phyloP scores from a whole-genome alignment of 2,888 invertebrate genomes.

The Erpobdella octoculata region DNA sequence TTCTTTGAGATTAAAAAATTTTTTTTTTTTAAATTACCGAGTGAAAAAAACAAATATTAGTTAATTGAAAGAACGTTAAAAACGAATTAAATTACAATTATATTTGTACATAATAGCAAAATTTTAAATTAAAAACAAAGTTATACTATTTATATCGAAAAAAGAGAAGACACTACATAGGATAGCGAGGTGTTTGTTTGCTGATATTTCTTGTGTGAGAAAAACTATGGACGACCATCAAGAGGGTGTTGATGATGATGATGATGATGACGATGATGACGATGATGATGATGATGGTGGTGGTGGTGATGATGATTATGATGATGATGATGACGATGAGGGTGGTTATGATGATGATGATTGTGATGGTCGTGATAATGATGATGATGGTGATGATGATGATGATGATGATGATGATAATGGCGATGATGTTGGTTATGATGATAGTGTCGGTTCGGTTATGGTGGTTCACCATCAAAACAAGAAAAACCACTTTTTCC shows the following conservation, averaged over 20 bases:
- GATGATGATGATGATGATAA: conserved; percentile 22
- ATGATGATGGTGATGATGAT: conserved; percentile 27
- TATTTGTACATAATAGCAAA: too few species aligned
- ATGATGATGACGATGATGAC: conserved; percentile 15
- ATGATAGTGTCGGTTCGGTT: neutral
- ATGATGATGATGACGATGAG: conserved; percentile 18
- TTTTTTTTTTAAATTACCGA: too few species aligned
- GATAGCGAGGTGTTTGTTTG: too few species aligned
- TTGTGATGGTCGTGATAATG: conserved; percentile 22
- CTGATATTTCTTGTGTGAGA: too few species aligned
- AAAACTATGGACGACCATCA: neutral
- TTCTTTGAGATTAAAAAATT: too few species aligned
- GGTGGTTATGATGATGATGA: conserved; percentile 6
- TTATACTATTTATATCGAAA: too few species aligned
- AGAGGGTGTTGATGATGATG: neutral
- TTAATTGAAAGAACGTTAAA: too few species aligned
- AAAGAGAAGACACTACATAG: too few species aligned
- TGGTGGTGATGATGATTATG: conserved; percentile 15
- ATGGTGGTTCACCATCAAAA: neutral
- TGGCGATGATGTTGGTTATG: neutral
- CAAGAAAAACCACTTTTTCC: too few species aligned
- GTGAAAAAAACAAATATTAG: too few species aligned
- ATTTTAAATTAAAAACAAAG: too few species aligned
- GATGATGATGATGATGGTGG: conserved; percentile 21
- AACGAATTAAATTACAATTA: too few species aligned